Conservation (phyloP, 2,888 invertebrate genomes). For the Aproaerema taeniolella region DNA sequence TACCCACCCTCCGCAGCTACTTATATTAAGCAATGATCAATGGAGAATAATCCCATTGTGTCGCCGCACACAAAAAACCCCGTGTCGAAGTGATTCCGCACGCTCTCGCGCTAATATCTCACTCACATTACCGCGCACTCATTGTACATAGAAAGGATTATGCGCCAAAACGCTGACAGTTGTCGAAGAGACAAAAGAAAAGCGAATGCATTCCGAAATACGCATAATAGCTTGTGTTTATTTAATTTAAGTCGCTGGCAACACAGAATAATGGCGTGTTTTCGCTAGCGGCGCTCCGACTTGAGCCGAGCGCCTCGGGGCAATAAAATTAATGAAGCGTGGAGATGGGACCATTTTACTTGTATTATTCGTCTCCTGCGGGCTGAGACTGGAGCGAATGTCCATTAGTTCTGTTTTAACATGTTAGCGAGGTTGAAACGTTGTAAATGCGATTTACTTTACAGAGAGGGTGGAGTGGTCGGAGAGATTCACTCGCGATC, state of each 20-base stretch:
- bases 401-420: slow-evolving; percentile 79
- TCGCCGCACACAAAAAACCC: slow-evolving; percentile 66
- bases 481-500: slow-evolving; percentile 61
- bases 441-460: slow-evolving; percentile 76
- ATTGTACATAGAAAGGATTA: slow-evolving; percentile 66
- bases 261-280: slow-evolving; percentile 69
- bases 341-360: slow-evolving; percentile 78
- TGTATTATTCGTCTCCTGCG: slow-evolving; percentile 77
- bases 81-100: slow-evolving; percentile 73
- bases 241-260: slow-evolving; percentile 72
- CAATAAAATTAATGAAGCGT: slow-evolving; percentile 78
- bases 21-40: slow-evolving; percentile 77
- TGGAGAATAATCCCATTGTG: slow-evolving; percentile 77
- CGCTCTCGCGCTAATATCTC: slow-evolving; percentile 72
- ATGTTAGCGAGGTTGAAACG: slow-evolving; percentile 77
- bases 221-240: slow-evolving; percentile 69
- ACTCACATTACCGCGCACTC: slow-evolving; percentile 66
- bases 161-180: slow-evolving; percentile 67
- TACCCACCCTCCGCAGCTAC: slow-evolving; percentile 69
- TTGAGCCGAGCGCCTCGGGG: slow-evolving; percentile 68
- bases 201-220: slow-evolving; percentile 55
- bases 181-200: slow-evolving; percentile 64
- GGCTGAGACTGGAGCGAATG: slow-evolving; percentile 76
- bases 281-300: slow-evolving; percentile 63
- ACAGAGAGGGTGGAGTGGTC: slow-evolving; percentile 70